Percentiles rank a stretch among this genome's conserved stretches.
phyloP scores from a whole-genome alignment of 2,113 vertebrate genomes.

The Eira barbara region DNA sequence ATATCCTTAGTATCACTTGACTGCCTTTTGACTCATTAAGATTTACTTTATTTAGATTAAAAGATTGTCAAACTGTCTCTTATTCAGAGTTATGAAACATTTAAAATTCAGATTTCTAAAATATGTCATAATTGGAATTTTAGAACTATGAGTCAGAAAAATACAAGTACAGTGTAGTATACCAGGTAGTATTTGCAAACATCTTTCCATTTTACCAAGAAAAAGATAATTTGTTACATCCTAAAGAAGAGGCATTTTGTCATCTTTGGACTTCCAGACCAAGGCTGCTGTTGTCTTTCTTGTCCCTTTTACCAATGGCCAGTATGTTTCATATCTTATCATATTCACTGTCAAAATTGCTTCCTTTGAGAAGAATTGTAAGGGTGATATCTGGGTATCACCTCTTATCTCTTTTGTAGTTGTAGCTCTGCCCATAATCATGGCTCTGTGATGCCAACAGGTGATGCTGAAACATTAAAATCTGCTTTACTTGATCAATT shows the following conservation, averaged over 20 bases:
- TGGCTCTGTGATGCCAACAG: accelerated
- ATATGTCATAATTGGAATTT: not conserved
- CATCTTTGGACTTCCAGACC: not conserved
- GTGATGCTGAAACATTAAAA: not conserved
- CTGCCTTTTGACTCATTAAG: not conserved
- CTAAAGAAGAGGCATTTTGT: not conserved
- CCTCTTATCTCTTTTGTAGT: accelerated
- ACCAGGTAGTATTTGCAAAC: not conserved
- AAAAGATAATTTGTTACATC: not conserved
- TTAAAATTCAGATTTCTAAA: not conserved
- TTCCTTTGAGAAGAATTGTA: not conserved
- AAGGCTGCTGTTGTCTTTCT: not conserved
- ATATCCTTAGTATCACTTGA: not conserved
- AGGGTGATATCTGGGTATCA: accelerated
- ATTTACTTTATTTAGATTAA: not conserved
- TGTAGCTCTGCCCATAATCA: not conserved
- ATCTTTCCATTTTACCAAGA: not conserved
- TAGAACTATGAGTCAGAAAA: not conserved
- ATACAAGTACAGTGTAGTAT: not conserved
- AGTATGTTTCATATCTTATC: not conserved
- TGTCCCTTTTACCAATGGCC: not conserved
- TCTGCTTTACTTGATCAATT: not conserved
- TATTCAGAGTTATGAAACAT: not conserved
- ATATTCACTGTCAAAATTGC: not conserved
- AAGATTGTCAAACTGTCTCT: not conserved